Base-by-base conservation (phyloP, 2,797 vertebrate species). In the Austrolebias charrua region DNA sequence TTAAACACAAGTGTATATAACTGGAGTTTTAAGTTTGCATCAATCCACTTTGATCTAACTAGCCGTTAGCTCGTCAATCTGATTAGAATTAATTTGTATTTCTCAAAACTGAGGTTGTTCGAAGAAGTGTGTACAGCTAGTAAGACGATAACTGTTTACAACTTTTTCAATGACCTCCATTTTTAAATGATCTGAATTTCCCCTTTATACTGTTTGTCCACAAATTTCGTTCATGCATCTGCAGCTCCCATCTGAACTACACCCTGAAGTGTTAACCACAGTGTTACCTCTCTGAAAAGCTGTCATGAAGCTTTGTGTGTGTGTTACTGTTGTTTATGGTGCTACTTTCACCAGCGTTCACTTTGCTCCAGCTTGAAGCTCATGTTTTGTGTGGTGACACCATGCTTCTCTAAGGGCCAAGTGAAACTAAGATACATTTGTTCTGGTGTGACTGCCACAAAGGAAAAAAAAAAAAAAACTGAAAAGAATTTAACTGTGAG, bases 281-380 rank as follows among this genome's bases (percentile, higher is more conserved):
- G 44, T 46, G 40, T 62, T 76, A 63, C 45, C 33, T 28, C 69
- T 42, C 55, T 66, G 29, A 62, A 55, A 60, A 43, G 19, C 48
- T 16, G 33, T 38, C 53, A 19, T 24, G 5, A 63, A 59, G 51
- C 12, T 75, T 53, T 44, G n/a, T 69, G 29, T 60, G 19, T 24
- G 24, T 24, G 24, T 58, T n/a, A 63, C 33, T 8, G 57, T 49
- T 72, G 15, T 56, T 63, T 62, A 56, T 60, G 64, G 44, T 57
- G 63, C 54, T 45, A 5, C 56, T 74, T 72, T 18, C 56, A 80
- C 73, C 76, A 71, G 74, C 69, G 62, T 73, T 66, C 33, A 43
- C 44, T 38, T 11, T 59, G 14, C n/a, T 66, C 19, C 63, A 66
- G 44, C 38, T 63, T 45, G 13, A 61, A 58, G 49, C 9, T 14